A percentile compares a stretch with the other conserved stretches of the same genome.
These are phyloP conservation scores for Sminthopsis crassicaudata DNA, from an alignment of 2,113 vertebrate genomes.

Conservation along the genomic window DNA sequence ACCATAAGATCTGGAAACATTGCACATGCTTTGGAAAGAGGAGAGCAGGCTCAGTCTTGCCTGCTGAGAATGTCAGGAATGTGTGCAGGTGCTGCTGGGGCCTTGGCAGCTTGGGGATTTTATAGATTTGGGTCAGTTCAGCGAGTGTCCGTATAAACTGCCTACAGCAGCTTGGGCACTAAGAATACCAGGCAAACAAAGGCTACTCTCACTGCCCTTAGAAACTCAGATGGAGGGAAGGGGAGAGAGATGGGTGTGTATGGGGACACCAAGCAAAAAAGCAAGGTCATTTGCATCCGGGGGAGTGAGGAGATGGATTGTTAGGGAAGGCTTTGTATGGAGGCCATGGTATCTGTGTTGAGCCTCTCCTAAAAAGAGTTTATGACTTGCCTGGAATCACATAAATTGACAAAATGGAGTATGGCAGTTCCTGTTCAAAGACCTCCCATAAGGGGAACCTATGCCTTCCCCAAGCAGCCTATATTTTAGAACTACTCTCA, in stretches of 20 bases:
- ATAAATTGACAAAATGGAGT: neutral
- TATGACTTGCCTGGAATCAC: neutral
- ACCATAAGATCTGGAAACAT: neutral
- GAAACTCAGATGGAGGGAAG: neutral
- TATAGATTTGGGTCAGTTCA: neutral
- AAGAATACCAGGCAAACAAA: neutral
- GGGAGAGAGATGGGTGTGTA: neutral
- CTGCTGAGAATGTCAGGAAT: neutral
- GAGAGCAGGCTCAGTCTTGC: neutral
- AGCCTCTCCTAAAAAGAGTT: neutral
- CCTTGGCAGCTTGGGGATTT: neutral
- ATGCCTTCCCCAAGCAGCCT: neutral
- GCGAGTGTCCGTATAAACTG: neutral
- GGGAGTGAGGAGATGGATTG: too few species aligned
- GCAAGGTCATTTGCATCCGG: neutral
- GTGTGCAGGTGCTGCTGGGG: neutral
- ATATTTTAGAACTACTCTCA: neutral
- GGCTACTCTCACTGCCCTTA: neutral
- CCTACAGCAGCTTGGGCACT: neutral
- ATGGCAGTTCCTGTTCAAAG: neutral
- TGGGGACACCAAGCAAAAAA: neutral
- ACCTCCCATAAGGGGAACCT: neutral
- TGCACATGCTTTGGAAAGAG: neutral
- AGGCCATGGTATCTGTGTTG: neutral
- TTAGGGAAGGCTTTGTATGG: neutral